Conservation (phyloP, 2,113 vertebrate genomes). For the Epinephelus fuscoguttatus region DNA sequence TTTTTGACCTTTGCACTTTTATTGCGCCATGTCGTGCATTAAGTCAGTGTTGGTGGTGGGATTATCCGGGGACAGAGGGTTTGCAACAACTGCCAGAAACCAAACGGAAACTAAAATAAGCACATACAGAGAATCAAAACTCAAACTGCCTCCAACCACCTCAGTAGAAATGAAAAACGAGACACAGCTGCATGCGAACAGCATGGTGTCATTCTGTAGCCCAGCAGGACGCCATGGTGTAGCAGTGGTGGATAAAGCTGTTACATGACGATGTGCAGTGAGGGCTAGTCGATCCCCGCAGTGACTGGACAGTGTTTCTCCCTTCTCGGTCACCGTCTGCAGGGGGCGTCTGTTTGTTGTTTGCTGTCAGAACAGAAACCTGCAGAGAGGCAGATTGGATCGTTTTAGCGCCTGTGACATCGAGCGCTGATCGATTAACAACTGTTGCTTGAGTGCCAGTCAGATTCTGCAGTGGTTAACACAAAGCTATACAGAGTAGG, state of each 20-base stretch:
- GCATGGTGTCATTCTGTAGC: slow-evolving; percentile 19
- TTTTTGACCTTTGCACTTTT: background rate
- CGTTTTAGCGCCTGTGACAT: background rate
- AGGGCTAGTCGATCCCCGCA: background rate
- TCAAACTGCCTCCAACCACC: slow-evolving; percentile 1
- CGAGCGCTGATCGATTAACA: slow-evolving; percentile 26
- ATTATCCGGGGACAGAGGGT: background rate
- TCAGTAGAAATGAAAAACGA: slow-evolving; percentile 8
- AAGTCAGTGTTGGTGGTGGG: background rate
- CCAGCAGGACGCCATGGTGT: slow-evolving; percentile 20
- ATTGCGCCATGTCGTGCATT: background rate
- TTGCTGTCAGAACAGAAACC: slow-evolving; percentile 28
- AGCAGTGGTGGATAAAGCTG: slow-evolving; percentile 20
- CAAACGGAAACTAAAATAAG: slow-evolving; percentile 28
- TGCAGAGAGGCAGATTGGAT: slow-evolving; percentile 30
- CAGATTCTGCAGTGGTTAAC: background rate
- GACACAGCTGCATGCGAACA: slow-evolving; percentile 24
- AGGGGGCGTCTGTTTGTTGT: slow-evolving; percentile 45
- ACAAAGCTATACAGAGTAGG: background rate
- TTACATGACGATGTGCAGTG: background rate
- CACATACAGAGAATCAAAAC: slow-evolving; percentile 22
- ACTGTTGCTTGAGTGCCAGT: background rate
- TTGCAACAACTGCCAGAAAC: slow-evolving; percentile 6
- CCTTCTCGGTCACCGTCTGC: slow-evolving; percentile 15
- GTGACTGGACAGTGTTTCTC: slow-evolving; percentile 17